Conservation (phyloP, 2,797 vertebrate species). For the Coregonus ussuriensis region DNA sequence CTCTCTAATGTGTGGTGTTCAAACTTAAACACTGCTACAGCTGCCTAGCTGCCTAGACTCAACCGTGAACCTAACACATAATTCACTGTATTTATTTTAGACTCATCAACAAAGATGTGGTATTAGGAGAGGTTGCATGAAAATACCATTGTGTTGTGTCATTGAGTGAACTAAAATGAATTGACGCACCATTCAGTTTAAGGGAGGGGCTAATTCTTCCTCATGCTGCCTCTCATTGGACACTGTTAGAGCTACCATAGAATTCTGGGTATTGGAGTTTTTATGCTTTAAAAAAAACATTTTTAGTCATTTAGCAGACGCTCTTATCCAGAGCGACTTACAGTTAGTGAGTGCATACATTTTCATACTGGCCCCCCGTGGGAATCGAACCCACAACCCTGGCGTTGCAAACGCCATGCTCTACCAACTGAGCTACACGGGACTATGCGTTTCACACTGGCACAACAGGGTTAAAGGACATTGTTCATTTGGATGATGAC, state of each 20-base stretch:
- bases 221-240: background rate
- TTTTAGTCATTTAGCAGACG: too few species aligned
- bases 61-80: background rate
- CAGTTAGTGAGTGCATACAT: too few species aligned
- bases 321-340: too few species aligned
- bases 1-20: constrained; percentile 60
- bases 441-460: constrained; percentile 41
- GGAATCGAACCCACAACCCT: too few species aligned
- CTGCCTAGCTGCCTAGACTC: constrained; percentile 61
- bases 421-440: too few species aligned
- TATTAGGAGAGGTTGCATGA: background rate
- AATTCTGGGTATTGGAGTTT: constrained; percentile 2
- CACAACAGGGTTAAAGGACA: constrained; percentile 65
- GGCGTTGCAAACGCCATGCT: too few species aligned
- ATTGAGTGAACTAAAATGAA: background rate
- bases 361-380: too few species aligned
- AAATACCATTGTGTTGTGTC: background rate
- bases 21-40: constrained; percentile 73
- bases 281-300: background rate
- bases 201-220: background rate
- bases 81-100: too few species aligned
- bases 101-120: background rate
- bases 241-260: background rate
- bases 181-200: background rate
- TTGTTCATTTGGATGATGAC: constrained; percentile 23